Conservation (phyloP, 23 tunicate species). For the Ciona savignyi region DNA sequence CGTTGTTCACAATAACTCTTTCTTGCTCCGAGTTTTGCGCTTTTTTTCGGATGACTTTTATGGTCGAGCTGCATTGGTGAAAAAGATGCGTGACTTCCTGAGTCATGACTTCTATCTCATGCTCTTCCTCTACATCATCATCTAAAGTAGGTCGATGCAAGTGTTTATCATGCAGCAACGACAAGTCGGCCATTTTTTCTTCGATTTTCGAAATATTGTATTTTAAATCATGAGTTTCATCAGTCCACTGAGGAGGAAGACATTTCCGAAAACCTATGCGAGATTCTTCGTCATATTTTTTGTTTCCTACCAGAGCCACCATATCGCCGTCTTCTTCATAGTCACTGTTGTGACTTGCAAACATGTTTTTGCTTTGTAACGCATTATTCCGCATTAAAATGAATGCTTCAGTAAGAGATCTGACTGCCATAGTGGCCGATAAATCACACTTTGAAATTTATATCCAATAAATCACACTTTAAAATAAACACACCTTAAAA, state of each 20-base stretch:
- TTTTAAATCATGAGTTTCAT: conserved; percentile 46
- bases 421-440: conserved; percentile 65
- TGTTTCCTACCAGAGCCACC: conserved; percentile 50
- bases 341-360: conserved; percentile 28
- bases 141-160: conserved; percentile 77
- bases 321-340: conserved; percentile 56
- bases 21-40: conserved; percentile 34
- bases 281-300: background rate
- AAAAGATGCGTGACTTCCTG: conserved; percentile 72
- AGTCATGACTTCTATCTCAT: conserved; percentile 61
- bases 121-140: conserved; percentile 79
- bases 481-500: no score
- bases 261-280: background rate
- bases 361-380: conserved; percentile 64
- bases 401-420: conserved; percentile 70
- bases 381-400: conserved; percentile 86
- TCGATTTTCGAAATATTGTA: conserved; percentile 39
- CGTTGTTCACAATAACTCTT: conserved; percentile 57
- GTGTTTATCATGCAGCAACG: conserved; percentile 55
- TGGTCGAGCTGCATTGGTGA: conserved; percentile 48
- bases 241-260: conserved; percentile 18
- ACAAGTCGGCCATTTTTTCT: conserved; percentile 60
- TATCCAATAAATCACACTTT: no score
- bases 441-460: no score
- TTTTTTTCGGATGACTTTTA: conserved; percentile 27